These are phyloP conservation scores for Zelleria hepariella DNA, from an alignment of 2,888 invertebrate genomes.

Conservation along the genomic window DNA sequence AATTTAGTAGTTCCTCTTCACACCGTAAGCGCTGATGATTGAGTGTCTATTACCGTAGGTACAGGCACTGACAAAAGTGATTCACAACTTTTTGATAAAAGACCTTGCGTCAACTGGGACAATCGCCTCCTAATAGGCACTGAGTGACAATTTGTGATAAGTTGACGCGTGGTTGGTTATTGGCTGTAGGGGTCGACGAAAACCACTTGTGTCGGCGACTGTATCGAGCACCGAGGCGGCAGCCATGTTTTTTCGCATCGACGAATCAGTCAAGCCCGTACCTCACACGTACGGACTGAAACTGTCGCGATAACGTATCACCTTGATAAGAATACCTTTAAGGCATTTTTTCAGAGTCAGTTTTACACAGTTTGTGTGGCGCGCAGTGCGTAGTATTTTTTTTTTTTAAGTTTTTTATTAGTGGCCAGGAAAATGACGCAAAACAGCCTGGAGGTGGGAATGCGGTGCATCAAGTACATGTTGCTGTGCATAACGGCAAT, in stretches of 20 bases:
- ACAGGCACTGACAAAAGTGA: too few species aligned
- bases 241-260: conserved; percentile 23
- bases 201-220: background rate
- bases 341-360: background rate
- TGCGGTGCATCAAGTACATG: conserved; percentile 83
- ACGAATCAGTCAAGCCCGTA: conserved; percentile 14
- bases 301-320: conserved; percentile 27
- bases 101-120: too few species aligned
- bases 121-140: too few species aligned
- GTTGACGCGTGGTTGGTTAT: too few species aligned
- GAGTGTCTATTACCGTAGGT: too few species aligned
- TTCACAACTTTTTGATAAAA: too few species aligned
- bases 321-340: conserved; percentile 20
- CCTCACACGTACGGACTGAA: background rate
- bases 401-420: background rate
- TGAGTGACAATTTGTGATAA: too few species aligned
- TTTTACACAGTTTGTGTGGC: background rate
- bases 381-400: background rate
- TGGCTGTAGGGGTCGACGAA: too few species aligned
- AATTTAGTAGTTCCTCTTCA: too few species aligned
- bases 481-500: conserved; percentile 82
- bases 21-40: too few species aligned
- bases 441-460: conserved; percentile 72
- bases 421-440: conserved; percentile 39
- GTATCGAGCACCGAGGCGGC: background rate